Percentiles rank a stretch among this genome's conserved stretches.
Conservation (phyloP, 1,140 invertebrate species). For the Nephila pilipes region DNA sequence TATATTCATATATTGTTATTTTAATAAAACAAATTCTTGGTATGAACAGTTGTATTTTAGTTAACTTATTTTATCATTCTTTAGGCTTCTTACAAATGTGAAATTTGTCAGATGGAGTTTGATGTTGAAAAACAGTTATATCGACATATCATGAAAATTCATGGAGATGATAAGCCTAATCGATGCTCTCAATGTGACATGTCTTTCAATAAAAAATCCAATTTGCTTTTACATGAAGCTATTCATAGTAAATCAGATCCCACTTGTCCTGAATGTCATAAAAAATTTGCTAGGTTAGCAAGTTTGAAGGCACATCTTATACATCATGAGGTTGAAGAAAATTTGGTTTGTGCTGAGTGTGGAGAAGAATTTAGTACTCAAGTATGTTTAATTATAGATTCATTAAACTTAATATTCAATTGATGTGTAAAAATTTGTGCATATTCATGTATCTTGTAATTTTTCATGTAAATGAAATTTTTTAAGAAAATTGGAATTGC, state of each 20-base stretch:
- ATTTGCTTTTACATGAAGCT: conserved; percentile 85
- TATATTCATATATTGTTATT: too few species aligned
- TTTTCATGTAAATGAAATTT: too few species aligned
- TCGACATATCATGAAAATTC: conserved; percentile 83
- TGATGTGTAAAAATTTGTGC: background rate
- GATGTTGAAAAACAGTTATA: conserved; percentile 83
- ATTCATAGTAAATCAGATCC: conserved; percentile 83
- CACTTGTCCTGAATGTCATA: conserved; percentile 86
- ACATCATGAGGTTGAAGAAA: conserved; percentile 87
- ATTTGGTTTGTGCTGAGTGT: conserved; percentile 86
- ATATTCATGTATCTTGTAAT: too few species aligned
- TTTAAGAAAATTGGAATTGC: too few species aligned
- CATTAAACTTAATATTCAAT: background rate
- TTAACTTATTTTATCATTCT: conserved; percentile 3
- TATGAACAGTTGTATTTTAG: too few species aligned
- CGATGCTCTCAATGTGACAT: conserved; percentile 84
- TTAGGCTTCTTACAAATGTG: conserved; percentile 83
- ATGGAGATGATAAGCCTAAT: conserved; percentile 86
- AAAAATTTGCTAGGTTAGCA: conserved; percentile 86
- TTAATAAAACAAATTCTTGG: too few species aligned
- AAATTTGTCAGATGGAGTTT: conserved; percentile 84
- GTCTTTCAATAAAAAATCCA: conserved; percentile 86
- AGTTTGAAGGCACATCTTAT: conserved; percentile 88
- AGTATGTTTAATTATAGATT: conserved; percentile 80
- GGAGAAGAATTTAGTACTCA: conserved; percentile 86